phyloP scores from a whole-genome alignment of 1,140 invertebrate genomes.

The Drosophila navojoa region DNA sequence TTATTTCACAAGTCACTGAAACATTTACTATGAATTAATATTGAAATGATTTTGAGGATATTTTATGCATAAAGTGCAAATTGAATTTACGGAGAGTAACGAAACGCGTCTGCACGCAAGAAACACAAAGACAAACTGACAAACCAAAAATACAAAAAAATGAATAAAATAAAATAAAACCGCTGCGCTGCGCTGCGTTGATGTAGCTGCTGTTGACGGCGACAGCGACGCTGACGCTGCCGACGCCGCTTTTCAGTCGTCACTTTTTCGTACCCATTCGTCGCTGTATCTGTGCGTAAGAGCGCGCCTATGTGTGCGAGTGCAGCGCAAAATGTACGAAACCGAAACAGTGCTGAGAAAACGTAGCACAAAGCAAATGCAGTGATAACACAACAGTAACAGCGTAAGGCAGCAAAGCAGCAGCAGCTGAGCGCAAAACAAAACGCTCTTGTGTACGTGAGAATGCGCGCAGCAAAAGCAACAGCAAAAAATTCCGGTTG shows the following conservation, averaged over 20 bases:
- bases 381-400: constrained; percentile 66
- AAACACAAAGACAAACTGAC: constrained; percentile 69
- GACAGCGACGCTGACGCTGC: constrained; percentile 26
- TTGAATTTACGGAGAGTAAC: constrained; percentile 29
- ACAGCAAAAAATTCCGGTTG: constrained; percentile 76
- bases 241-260: constrained; percentile 34
- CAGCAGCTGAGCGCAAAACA: constrained; percentile 53
- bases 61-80: constrained; percentile 15
- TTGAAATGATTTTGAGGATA: background rate
- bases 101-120: constrained; percentile 75
- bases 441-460: constrained; percentile 61
- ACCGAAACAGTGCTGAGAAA: constrained; percentile 37
- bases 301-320: constrained; percentile 16
- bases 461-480: constrained; percentile 71
- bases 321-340: constrained; percentile 63
- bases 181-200: constrained; percentile 26
- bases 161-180: constrained; percentile 28
- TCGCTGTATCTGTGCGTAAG: constrained; percentile 8
- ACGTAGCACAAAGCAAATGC: constrained; percentile 70
- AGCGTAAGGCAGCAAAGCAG: constrained; percentile 4
- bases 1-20: constrained; percentile 26
- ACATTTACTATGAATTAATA: constrained; percentile 8
- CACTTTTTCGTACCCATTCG: constrained; percentile 43
- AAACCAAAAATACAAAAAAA: constrained; percentile 50
- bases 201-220: constrained; percentile 27